Percentiles rank a stretch among this genome's conserved stretches.
phyloP scores from a whole-genome alignment of 2,888 invertebrate genomes.

The Alsophila aescularia region DNA sequence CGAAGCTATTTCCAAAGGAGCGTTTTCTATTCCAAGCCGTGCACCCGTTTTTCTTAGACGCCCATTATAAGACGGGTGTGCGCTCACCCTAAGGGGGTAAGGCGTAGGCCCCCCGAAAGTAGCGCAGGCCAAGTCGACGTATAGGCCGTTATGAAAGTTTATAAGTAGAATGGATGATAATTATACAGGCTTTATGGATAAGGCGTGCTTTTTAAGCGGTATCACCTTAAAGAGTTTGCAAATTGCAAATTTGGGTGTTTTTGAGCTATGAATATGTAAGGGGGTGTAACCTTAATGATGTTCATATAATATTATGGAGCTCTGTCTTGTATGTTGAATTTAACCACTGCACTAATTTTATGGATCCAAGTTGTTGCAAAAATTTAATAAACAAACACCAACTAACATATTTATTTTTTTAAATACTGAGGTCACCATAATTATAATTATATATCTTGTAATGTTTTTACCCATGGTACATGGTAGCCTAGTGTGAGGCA shows the following conservation, averaged over 20 bases:
- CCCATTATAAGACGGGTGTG: constrained; percentile 77
- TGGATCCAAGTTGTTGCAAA: no score
- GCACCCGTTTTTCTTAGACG: constrained; percentile 84
- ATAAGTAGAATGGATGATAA: constrained; percentile 84
- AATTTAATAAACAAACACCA: no score
- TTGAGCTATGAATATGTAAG: constrained; percentile 30
- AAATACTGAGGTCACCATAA: no score
- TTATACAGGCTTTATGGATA: constrained; percentile 78
- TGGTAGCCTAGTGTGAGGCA: no score
- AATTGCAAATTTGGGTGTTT: constrained; percentile 55
- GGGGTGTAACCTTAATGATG: neutral
- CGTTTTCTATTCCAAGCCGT: constrained; percentile 83
- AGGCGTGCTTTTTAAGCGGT: constrained; percentile 76
- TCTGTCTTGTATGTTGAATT: neutral
- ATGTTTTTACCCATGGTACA: no score
- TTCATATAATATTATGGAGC: neutral
- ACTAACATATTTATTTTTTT: no score
- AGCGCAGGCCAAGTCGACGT: constrained; percentile 81
- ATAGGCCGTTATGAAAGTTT: constrained; percentile 84
- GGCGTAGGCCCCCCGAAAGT: constrained; percentile 64
- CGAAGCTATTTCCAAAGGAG: constrained; percentile 83
- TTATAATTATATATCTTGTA: no score
- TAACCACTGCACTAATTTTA: neutral
- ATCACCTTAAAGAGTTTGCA: constrained; percentile 69
- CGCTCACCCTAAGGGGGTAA: constrained; percentile 47